These are phyloP conservation scores for Coelinius sp. DNA, from an alignment of 2,888 invertebrate genomes.

Conservation along the genomic window DNA sequence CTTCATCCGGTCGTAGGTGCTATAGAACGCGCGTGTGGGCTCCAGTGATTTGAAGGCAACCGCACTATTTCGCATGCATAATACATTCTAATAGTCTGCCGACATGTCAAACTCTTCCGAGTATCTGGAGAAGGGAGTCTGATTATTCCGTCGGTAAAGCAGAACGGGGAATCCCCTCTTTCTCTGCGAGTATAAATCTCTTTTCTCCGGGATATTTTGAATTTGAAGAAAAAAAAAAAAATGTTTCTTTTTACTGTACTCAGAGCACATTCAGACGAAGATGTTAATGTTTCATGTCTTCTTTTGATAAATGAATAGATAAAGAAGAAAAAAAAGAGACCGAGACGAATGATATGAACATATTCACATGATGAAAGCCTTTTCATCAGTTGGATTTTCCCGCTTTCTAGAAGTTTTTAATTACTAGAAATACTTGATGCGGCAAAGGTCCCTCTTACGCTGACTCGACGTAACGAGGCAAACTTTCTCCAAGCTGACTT, in stretches of 20 bases:
- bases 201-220: background rate
- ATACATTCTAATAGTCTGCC: slow-evolving; percentile 66
- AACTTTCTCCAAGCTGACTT: slow-evolving; percentile 45
- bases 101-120: background rate
- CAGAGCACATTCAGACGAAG: slow-evolving; percentile 11
- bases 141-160: slow-evolving; percentile 25
- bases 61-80: slow-evolving; percentile 69
- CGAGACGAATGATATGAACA: slow-evolving; percentile 40
- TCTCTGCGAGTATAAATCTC: too few species aligned
- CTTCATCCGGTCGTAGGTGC: slow-evolving; percentile 62
- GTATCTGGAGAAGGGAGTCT: slow-evolving; percentile 27
- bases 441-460: slow-evolving; percentile 46
- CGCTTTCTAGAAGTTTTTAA: slow-evolving; percentile 49
- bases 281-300: slow-evolving; percentile 29
- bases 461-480: slow-evolving; percentile 49
- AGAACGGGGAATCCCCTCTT: too few species aligned
- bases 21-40: slow-evolving; percentile 43
- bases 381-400: slow-evolving; percentile 48
- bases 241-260: background rate
- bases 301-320: slow-evolving; percentile 27
- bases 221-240: background rate
- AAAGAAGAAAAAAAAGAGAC: slow-evolving; percentile 28
- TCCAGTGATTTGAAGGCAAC: slow-evolving; percentile 66
- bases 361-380: slow-evolving; percentile 34
- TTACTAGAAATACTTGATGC: slow-evolving; percentile 51